Percentiles rank a stretch among this genome's conserved stretches.
These are phyloP conservation scores for Leptura quadrifasciata DNA, from an alignment of 2,888 invertebrate species.

Conservation along the genomic window DNA sequence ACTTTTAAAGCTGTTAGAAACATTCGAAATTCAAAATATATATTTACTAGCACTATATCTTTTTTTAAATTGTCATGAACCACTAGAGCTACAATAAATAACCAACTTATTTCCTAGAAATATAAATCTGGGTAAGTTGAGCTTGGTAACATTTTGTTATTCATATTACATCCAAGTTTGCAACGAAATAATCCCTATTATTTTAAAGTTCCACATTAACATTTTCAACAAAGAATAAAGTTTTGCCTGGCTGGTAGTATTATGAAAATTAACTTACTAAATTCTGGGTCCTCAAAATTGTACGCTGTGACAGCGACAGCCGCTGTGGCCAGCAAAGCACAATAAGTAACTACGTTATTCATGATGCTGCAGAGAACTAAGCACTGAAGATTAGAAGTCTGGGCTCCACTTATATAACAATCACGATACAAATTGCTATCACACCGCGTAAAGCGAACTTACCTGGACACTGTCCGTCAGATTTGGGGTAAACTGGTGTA, in stretches of 20 bases:
- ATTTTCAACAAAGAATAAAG: slow-evolving; percentile 34
- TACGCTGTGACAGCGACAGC: slow-evolving; percentile 61
- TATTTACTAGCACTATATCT: no score
- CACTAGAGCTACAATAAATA: neutral
- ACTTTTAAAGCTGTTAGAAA: no score
- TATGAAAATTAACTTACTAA: slow-evolving; percentile 66
- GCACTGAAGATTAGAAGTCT: slow-evolving; percentile 55
- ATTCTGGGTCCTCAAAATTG: slow-evolving; percentile 68
- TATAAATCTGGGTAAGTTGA: slow-evolving; percentile 9
- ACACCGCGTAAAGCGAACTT: slow-evolving; percentile 46
- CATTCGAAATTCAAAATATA: no score
- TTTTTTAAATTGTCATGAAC: neutral
- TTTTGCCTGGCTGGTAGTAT: slow-evolving; percentile 27
- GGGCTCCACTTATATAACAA: slow-evolving; percentile 57
- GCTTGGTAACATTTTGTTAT: slow-evolving; percentile 14
- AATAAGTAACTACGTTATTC: slow-evolving; percentile 53
- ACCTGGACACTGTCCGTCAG: slow-evolving; percentile 28
- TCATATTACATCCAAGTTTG: slow-evolving; percentile 18
- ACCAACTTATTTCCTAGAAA: neutral
- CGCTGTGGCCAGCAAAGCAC: slow-evolving; percentile 47
- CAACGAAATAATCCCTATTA: slow-evolving; percentile 34
- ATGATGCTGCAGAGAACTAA: slow-evolving; percentile 53
- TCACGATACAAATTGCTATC: slow-evolving; percentile 54
- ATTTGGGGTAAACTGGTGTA: slow-evolving; percentile 19
- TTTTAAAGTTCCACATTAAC: slow-evolving; percentile 32